Evolutionary conservation across 2,113 vertebrate species (phyloP), one percentile per base, ranked within the genome.

Genomic region (Procavia capensis): DNA sequence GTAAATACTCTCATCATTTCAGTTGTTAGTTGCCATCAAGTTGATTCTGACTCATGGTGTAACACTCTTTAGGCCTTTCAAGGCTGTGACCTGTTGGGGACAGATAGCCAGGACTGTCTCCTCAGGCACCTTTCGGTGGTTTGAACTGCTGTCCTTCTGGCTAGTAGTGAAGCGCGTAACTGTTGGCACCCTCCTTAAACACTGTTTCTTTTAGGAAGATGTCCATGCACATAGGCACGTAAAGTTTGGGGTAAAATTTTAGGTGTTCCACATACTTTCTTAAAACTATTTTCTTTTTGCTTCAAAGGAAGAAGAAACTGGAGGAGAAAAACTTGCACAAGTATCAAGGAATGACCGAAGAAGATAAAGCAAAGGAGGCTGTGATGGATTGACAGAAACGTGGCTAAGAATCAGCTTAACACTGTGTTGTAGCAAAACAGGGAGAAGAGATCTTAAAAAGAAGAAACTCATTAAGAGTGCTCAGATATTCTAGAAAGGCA

Each of bases 231-330:
- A 61, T 63, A 16, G 0, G 54, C 19, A 43, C 22, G 88, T 5
- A 63, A 76, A 45, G 25, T 61, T 86, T 68, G 64, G 29, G 1
- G 36, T 13, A 43, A 6, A 78, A 34, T 54, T 81, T 95, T 85
- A 84, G 2, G 0, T 2, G 3, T 17, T 68, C 87, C 17, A 75
- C 5, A 66, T 64, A 81, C 5, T 64, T n/a, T 8, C 6, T 45
- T 20, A 95, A 90, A 1, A 5, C 1, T 59, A 36, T 74, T 68
- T 91, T 86, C 61, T 10, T n/a, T 90, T 68, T 54, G 43, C 9
- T 93, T 93, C 59, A 54, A 63, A 92, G 41, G 29, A 75, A 78
- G 10, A 61, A 72, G 88, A 64, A 89, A 90, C 45, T 29, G 25
- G 25, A 85, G 36, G 31, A 41, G 63, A 80, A 39, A 41, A 83